phyloP scores from a whole-genome alignment of 2,797 vertebrate genomes.

The Cirrhinus mrigala region DNA sequence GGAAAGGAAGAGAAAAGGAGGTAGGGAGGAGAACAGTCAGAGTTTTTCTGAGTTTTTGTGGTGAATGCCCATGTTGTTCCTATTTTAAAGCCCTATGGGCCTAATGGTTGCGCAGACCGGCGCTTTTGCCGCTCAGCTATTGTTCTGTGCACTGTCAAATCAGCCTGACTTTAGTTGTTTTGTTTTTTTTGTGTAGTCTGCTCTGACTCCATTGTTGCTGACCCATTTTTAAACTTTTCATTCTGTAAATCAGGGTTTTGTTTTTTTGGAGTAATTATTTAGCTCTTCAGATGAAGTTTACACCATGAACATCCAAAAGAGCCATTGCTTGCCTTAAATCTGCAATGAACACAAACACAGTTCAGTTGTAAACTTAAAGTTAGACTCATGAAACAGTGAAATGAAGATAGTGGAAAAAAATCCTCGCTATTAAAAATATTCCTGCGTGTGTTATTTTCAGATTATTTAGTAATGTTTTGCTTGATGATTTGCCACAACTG shows the following conservation, averaged over 20 bases:
- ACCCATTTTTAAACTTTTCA: not conserved
- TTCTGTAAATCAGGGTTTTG: not conserved
- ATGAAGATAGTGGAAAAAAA: too few relatives aligned
- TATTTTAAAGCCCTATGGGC: slow-evolving; percentile 44
- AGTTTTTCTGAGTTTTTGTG: slow-evolving; percentile 42
- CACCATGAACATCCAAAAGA: not conserved
- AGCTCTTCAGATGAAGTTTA: not conserved
- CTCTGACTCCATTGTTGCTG: not conserved
- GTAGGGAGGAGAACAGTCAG: slow-evolving; percentile 33
- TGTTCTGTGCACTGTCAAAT: slow-evolving; percentile 7
- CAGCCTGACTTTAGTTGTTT: slow-evolving; percentile 23
- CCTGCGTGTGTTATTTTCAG: too few relatives aligned
- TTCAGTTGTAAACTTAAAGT: not conserved
- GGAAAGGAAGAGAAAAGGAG: slow-evolving; percentile 47
- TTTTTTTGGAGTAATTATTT: not conserved
- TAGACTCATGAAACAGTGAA: too few relatives aligned
- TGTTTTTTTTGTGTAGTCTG: not conserved
- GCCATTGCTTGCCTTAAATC: not conserved
- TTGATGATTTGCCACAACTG: too few relatives aligned
- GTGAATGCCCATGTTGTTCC: slow-evolving; percentile 48
- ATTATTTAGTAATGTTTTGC: too few relatives aligned
- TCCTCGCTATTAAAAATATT: too few relatives aligned
- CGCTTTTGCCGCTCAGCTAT: not conserved
- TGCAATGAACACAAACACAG: not conserved
- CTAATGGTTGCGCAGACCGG: not conserved